phyloP scores from a whole-genome alignment of 2,113 vertebrate species.

The Dicentrarchus labrax region DNA sequence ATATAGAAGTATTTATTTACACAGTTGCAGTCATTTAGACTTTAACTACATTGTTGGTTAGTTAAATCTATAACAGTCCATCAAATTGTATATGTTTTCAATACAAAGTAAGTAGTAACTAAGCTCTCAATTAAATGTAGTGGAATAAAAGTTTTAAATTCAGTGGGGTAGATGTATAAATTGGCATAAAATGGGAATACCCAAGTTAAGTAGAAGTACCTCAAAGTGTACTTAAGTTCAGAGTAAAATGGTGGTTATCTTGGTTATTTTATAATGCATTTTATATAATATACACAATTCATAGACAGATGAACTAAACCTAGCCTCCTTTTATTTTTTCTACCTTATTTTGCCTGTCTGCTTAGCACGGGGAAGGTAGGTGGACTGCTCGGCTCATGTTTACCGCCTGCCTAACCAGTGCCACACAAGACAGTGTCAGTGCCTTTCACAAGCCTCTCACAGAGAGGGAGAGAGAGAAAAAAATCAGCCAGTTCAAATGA shows the following conservation, averaged over 20 bases:
- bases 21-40: background rate
- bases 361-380: conserved; percentile 4
- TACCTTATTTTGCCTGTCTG: background rate
- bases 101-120: background rate
- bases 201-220: background rate
- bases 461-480: conserved; percentile 7
- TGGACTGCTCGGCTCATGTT: conserved; percentile 16
- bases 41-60: background rate
- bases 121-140: background rate
- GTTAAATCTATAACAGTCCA: background rate
- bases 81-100: background rate
- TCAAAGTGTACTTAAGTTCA: background rate
- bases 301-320: background rate
- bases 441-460: conserved; percentile 53
- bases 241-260: no score
- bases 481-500: conserved; percentile 79
- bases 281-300: background rate
- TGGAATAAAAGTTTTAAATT: background rate
- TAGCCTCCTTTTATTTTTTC: background rate
- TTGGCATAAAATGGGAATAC: background rate
- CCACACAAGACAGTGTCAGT: conserved; percentile 33
- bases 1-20: background rate
- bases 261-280: no score
- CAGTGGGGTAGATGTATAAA: background rate
- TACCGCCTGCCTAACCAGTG: conserved; percentile 24